Base-by-base conservation (phyloP, 1,140 invertebrate genomes). In the Anastrepha obliqua region DNA sequence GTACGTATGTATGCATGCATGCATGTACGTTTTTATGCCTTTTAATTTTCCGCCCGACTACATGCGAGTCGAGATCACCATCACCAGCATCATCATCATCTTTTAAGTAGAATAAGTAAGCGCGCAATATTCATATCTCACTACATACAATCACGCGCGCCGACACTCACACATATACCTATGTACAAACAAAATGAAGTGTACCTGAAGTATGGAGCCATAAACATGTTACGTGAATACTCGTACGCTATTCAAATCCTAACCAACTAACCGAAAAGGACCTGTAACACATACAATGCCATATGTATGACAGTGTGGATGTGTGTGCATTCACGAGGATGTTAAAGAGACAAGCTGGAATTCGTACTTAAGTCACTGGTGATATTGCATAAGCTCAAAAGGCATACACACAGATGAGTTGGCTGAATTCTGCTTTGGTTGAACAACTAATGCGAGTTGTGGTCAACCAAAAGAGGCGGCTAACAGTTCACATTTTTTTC, bases 211-310 rank as follows among this genome's bases (percentile, higher is more conserved):
- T 13, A 5, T 13, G 4, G 15, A 17, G 60, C 17, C 65, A 70
- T 74, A 74, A 74, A 74, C 67, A 74, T 74, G 44, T 44, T 74
- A 74, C 39, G 44, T 74, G 67, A 74, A 74, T 74, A 29, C 29
- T 29, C 29, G 29, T 29, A 42, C 42, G 67, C 67, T 17, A 74
- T 74, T 47, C 67, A 74, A 74, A 74, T 44, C 7, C 67, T 39
- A 74, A 47, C 13, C 42, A 74, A 74, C 67, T 74, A 74, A 74
- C 39, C 13, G 67, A 74, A 74, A 74, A 42, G 67, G 42, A 74
- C 67, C 42, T 47, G 42, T 11, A 44, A 42, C 42, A 47, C 29
- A 39, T 29, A 67, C 39, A 39, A 67, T 42, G 39, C 7, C 67
- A 74, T 74, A 74, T 17, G 67, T 11, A 74, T 15, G 6, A 11